Evolutionary conservation across 2,797 vertebrate species (phyloP).

Genomic region (Sebastes minor): DNA sequence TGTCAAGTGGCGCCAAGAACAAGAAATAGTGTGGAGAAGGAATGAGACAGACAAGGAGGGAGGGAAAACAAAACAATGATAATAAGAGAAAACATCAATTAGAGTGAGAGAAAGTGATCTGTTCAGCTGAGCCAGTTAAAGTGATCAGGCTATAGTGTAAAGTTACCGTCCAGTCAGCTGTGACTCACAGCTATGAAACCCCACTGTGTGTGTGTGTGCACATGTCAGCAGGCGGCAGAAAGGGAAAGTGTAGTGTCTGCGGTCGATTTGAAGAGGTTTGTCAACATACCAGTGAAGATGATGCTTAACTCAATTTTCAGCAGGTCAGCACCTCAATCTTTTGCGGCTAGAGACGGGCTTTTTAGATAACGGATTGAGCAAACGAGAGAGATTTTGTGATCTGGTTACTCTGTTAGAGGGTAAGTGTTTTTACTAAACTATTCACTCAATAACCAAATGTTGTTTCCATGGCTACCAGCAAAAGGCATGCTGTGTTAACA

Average conservation of each 20-base stretch:
- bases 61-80: constrained; percentile 39
- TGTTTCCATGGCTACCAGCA: constrained; percentile 11
- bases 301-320: constrained; percentile 37
- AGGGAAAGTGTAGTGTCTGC: constrained; percentile 31
- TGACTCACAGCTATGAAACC: constrained; percentile 37
- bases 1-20: constrained; percentile 64
- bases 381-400: constrained; percentile 14
- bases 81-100: constrained; percentile 37
- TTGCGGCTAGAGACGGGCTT: not conserved
- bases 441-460: constrained; percentile 20
- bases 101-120: constrained; percentile 18
- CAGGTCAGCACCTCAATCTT: not conserved
- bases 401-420: not conserved
- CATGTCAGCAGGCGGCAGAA: constrained; percentile 53
- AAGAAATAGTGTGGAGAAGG: constrained; percentile 46
- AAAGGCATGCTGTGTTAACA: not conserved
- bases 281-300: constrained; percentile 38
- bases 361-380: constrained; percentile 34
- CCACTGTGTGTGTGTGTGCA: constrained; percentile 25
- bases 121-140: constrained; percentile 19
- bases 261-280: constrained; percentile 43
- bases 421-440: constrained; percentile 12
- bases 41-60: constrained; percentile 35
- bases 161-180: constrained; percentile 18
- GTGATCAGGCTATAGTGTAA: constrained; percentile 1